phyloP scores from a whole-genome alignment of 2,888 invertebrate genomes.

The Axea sp. region DNA sequence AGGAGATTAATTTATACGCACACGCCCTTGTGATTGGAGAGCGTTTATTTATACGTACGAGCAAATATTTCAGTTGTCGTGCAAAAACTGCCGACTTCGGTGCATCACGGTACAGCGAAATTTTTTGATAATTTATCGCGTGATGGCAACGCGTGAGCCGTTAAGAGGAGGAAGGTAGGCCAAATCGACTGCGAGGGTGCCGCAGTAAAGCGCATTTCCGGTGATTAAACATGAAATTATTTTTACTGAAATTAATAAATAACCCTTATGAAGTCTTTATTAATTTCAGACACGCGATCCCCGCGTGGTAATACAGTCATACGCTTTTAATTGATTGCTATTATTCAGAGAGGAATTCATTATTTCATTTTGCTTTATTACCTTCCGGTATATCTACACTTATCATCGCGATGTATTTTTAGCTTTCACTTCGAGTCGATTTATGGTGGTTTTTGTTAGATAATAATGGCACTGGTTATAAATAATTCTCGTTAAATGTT shows the following conservation, averaged over 20 bases:
- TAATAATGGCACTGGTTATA: constrained; percentile 28
- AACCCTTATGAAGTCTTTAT: constrained; percentile 54
- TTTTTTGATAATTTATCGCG: constrained; percentile 63
- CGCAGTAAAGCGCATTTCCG: constrained; percentile 56
- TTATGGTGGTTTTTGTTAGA: constrained; percentile 25
- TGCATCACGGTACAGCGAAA: constrained; percentile 29
- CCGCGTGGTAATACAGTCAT: constrained; percentile 14
- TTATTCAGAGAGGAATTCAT: constrained; percentile 12
- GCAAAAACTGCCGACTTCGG: constrained; percentile 24
- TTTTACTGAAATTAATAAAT: constrained; percentile 59
- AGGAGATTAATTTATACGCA: neutral
- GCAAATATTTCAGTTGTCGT: neutral
- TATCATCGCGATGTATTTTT: constrained; percentile 13
- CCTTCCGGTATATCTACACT: neutral
- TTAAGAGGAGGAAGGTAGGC: constrained; percentile 43
- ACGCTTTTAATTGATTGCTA: constrained; percentile 4
- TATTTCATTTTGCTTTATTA: constrained; percentile 31
- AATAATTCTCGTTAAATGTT: constrained; percentile 45
- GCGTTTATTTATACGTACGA: constrained; percentile 14
- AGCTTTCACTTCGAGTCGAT: neutral
- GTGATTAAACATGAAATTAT: constrained; percentile 56
- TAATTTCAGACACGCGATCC: constrained; percentile 49
- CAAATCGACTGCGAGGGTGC: constrained; percentile 42
- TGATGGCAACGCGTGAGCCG: constrained; percentile 44
- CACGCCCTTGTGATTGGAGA: constrained; percentile 1